Conservation (phyloP, 1,140 invertebrate genomes). For the Papilio dardanus region DNA sequence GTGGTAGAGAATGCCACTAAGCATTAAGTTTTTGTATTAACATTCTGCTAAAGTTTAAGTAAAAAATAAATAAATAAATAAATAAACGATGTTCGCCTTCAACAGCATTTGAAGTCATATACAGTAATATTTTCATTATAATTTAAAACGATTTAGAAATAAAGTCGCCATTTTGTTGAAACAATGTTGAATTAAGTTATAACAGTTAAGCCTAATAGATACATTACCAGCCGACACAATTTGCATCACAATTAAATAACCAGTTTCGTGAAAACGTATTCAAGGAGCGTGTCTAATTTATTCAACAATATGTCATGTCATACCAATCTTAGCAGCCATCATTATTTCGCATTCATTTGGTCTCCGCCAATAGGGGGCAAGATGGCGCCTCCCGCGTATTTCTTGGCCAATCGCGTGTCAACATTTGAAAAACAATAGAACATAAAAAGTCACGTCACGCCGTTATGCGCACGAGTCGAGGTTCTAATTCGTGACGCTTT, state of each 20-base stretch:
- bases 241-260: slow-evolving; percentile 43
- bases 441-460: slow-evolving; percentile 77
- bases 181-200: slow-evolving; percentile 29
- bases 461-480: slow-evolving; percentile 60
- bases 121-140: no score
- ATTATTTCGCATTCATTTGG: slow-evolving; percentile 73
- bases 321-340: slow-evolving; percentile 71
- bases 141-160: not conserved
- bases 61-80: no score
- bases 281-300: slow-evolving; percentile 61
- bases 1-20: no score
- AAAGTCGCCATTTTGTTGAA: slow-evolving; percentile 5
- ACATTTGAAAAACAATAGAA: slow-evolving; percentile 81
- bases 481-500: slow-evolving; percentile 51
- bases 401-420: slow-evolving; percentile 58
- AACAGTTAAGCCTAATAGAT: slow-evolving; percentile 23
- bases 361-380: slow-evolving; percentile 58
- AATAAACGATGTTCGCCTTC: no score
- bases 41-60: no score
- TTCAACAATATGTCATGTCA: slow-evolving; percentile 72
- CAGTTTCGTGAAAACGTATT: slow-evolving; percentile 41
- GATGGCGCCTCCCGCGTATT: slow-evolving; percentile 62
- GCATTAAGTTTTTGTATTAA: no score
- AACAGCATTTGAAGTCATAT: no score
- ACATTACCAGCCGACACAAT: not conserved